Evolutionary conservation across 2,888 invertebrate species (phyloP).

Genomic region (Drepanosiphum platanoidis): DNA sequence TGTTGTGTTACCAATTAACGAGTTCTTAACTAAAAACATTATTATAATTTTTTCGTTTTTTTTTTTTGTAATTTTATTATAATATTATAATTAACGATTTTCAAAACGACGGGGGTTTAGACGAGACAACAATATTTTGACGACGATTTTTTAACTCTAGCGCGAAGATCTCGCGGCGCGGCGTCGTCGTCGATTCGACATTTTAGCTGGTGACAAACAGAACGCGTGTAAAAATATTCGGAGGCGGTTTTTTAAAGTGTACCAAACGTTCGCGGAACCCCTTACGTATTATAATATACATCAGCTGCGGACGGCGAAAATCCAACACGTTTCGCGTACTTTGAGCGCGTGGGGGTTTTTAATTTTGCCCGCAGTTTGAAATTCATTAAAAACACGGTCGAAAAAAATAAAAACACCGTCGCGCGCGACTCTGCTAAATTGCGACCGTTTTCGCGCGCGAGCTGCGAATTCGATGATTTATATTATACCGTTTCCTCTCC

Average conservation of each 20-base stretch:
- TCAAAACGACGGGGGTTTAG: background rate
- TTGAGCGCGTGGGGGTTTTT: background rate
- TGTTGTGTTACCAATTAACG: background rate
- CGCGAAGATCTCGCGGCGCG: no score
- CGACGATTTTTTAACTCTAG: no score
- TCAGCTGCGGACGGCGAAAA: background rate
- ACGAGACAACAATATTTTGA: no score
- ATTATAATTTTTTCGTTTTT: background rate
- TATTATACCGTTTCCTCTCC: background rate
- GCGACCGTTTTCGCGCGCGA: background rate
- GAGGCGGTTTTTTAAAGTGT: background rate
- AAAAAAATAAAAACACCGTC: background rate
- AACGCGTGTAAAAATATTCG: no score
- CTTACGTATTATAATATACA: no score
- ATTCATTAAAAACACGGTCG: background rate
- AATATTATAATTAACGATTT: background rate
- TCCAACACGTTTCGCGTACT: background rate
- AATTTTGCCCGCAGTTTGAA: background rate
- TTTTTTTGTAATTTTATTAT: no score
- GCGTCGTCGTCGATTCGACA: no score
- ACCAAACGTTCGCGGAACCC: background rate
- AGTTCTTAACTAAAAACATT: background rate
- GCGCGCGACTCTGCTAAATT: background rate
- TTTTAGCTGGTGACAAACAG: no score
- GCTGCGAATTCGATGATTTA: background rate